Conservation (phyloP, 2,888 invertebrate genomes). For the Oscheius sp. region DNA sequence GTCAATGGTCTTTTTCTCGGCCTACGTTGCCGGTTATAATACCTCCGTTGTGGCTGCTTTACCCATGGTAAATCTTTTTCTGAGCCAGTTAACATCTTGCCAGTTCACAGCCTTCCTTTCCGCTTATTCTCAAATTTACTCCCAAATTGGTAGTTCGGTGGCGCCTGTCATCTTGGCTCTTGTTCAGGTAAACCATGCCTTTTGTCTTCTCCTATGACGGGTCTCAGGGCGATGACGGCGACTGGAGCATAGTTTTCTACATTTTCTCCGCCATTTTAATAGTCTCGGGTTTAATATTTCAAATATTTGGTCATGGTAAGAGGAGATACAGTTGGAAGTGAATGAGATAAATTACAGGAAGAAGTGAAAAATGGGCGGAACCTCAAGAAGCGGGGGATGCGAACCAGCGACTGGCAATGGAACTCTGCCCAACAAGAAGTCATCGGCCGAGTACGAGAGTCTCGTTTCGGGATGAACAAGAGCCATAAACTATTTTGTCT, state of each 20-base stretch:
- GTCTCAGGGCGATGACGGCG: conserved; percentile 46
- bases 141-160: conserved; percentile 60
- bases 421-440: not conserved
- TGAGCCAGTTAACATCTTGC: not conserved
- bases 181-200: conserved; percentile 22
- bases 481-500: not conserved
- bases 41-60: conserved; percentile 67
- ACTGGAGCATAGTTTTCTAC: conserved; percentile 64
- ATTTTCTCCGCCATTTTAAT: conserved; percentile 61
- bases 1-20: conserved; percentile 63
- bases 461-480: conserved; percentile 23
- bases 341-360: conserved; percentile 11
- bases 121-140: conserved; percentile 66
- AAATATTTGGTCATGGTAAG: conserved; percentile 64
- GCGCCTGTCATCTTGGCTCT: conserved; percentile 65
- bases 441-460: conserved; percentile 30
- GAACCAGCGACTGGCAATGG: conserved; percentile 5
- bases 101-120: conserved; percentile 68
- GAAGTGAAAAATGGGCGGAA: conserved; percentile 24
- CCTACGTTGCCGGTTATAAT: conserved; percentile 70
- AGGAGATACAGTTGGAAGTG: not conserved
- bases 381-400: conserved; percentile 11
- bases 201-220: not conserved
- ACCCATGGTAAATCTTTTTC: conserved; percentile 51
- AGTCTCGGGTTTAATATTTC: conserved; percentile 63